A percentile compares a stretch with the other conserved stretches of the same genome.
Evolutionary conservation across 1,140 invertebrate genomes (phyloP).

Genomic region (Protaetia brevitarsis): DNA sequence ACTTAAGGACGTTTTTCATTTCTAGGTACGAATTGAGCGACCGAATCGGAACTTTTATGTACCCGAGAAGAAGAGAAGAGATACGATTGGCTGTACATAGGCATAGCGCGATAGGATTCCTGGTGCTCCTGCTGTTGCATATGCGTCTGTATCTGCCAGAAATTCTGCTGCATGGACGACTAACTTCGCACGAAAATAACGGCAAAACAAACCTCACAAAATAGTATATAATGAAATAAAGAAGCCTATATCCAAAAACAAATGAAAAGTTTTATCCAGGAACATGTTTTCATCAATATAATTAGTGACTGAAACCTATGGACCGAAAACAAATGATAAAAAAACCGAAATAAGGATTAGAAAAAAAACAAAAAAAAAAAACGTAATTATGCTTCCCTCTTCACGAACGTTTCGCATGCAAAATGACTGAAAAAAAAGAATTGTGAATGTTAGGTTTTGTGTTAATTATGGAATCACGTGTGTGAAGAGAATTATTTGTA

Average conservation of each 20-base stretch:
- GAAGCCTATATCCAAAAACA: neutral
- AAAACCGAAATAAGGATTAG: neutral
- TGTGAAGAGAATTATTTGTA: too few relatives aligned
- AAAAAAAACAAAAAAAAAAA: too few relatives aligned
- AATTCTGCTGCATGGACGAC: neutral
- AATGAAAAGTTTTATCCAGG: neutral
- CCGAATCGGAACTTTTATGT: conserved; percentile 65
- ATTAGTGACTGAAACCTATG: neutral
- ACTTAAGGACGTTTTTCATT: too few relatives aligned
- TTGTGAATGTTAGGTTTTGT: too few relatives aligned
- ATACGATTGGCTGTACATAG: conserved; percentile 56
- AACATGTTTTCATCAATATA: neutral
- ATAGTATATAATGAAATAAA: neutral
- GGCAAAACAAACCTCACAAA: neutral
- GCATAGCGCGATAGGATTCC: conserved; percentile 49
- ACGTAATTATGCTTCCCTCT: too few relatives aligned
- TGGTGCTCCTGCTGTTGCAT: conserved; percentile 50
- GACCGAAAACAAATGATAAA: neutral
- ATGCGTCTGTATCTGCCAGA: conserved; percentile 44
- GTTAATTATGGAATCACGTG: too few relatives aligned
- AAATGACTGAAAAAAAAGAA: too few relatives aligned
- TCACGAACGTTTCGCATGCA: too few relatives aligned
- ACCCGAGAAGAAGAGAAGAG: conserved; percentile 48
- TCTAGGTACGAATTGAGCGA: conserved; percentile 56
- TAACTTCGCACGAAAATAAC: neutral